A percentile compares a stretch with the other conserved stretches of the same genome.
Evolutionary conservation across 2,113 vertebrate genomes (phyloP).

Genomic region (Seriola rivoliana): DNA sequence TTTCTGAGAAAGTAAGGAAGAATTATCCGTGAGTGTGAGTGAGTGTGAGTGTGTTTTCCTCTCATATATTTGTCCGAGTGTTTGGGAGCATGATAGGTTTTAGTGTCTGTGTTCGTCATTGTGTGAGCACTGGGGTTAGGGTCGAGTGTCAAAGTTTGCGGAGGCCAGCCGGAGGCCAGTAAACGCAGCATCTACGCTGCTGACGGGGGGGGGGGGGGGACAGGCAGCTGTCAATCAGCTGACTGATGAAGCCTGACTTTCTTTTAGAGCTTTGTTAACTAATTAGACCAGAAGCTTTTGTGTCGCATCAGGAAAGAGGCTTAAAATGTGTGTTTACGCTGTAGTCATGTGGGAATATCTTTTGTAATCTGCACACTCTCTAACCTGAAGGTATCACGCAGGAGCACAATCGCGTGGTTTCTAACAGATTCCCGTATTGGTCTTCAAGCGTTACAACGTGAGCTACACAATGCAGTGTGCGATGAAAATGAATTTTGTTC

Average conservation of each 20-base stretch:
- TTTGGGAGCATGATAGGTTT: slow-evolving; percentile 33
- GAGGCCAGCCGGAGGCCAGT: slow-evolving; percentile 89
- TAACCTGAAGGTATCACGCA: not conserved
- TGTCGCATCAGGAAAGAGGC: slow-evolving; percentile 47
- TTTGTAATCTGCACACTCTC: not conserved
- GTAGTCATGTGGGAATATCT: slow-evolving; percentile 11
- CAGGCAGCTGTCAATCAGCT: slow-evolving; percentile 97
- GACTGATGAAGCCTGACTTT: slow-evolving; percentile 82
- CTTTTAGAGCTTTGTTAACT: slow-evolving; percentile 73
- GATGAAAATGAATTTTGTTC: not conserved
- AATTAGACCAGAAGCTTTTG: slow-evolving; percentile 58
- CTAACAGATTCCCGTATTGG: not conserved
- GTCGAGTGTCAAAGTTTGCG: slow-evolving; percentile 68
- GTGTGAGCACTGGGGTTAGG: slow-evolving; percentile 35
- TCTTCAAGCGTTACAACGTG: not conserved
- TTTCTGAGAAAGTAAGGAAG: slow-evolving; percentile 58
- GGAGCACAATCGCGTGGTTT: not conserved
- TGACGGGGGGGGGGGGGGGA: slow-evolving; percentile 81
- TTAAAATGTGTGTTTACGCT: slow-evolving; percentile 57
- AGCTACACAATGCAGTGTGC: not conserved
- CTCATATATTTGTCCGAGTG: slow-evolving; percentile 41
- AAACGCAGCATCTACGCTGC: slow-evolving; percentile 92
- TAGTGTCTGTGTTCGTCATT: slow-evolving; percentile 8
- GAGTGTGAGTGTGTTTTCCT: slow-evolving; percentile 7
- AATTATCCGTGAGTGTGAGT: slow-evolving; percentile 23